Percentiles rank a stretch among this genome's conserved stretches.
These are phyloP conservation scores for Myotis myotis DNA, from an alignment of 2,797 vertebrate species.

Conservation along the genomic window DNA sequence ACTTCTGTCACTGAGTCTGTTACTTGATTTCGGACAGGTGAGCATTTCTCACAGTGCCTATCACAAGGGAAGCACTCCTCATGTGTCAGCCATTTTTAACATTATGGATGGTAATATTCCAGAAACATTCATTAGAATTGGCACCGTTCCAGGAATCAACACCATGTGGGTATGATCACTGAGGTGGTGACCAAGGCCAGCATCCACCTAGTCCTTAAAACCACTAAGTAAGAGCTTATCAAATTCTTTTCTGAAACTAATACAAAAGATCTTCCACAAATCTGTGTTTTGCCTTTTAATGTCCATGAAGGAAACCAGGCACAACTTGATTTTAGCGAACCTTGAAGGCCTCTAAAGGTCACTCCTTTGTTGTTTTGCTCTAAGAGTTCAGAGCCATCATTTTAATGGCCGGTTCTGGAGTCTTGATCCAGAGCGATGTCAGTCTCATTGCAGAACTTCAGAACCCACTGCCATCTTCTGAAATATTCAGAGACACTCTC, in stretches of 20 bases:
- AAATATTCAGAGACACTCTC: not conserved
- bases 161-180: not conserved
- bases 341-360: not conserved
- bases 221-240: not conserved
- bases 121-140: conserved; percentile 9
- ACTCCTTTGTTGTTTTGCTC: conserved; percentile 15
- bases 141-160: not conserved
- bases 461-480: not conserved
- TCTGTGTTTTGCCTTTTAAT: conserved; percentile 30
- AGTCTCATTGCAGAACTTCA: conserved; percentile 15
- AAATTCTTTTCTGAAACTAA: not conserved
- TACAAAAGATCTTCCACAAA: not conserved
- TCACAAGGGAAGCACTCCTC: not conserved
- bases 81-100: not conserved
- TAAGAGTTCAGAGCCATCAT: not conserved
- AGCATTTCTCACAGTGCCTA: not conserved
- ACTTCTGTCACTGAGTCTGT: no score
- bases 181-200: not conserved
- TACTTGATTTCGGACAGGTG: no score
- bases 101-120: not conserved
- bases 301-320: conserved; percentile 41
- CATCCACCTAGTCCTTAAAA: not conserved
- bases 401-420: conserved; percentile 47
- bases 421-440: conserved; percentile 58
- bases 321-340: conserved; percentile 50